A percentile compares a stretch with the other conserved stretches of the same genome.
These are phyloP conservation scores for Siniperca undulata DNA, from an alignment of 2,797 vertebrate genomes.

Conservation along the genomic window DNA sequence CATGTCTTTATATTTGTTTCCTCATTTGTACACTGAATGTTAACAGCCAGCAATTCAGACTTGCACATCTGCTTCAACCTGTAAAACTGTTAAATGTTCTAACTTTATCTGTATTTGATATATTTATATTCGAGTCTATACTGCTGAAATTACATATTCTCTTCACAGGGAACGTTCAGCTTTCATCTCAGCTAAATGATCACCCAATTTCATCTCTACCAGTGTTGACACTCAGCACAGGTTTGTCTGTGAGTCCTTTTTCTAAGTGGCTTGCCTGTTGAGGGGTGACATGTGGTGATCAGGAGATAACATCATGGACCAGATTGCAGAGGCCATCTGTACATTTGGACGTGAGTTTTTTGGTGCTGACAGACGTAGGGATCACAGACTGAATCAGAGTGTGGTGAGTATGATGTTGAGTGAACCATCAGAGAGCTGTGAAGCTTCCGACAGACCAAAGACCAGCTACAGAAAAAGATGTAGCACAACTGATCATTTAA, in stretches of 20 bases:
- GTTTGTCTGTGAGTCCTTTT: constrained; percentile 21
- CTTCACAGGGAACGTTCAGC: background rate
- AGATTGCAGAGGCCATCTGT: constrained; percentile 92
- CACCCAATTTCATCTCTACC: constrained; percentile 19
- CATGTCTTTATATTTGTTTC: constrained; percentile 1
- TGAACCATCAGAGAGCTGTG: constrained; percentile 57
- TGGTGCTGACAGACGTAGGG: constrained; percentile 67
- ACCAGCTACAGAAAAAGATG: background rate
- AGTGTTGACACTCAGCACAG: background rate
- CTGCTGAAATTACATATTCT: constrained; percentile 6
- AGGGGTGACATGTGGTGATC: constrained; percentile 82
- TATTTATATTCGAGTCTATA: background rate
- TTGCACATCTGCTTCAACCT: constrained; percentile 3
- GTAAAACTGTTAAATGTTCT: background rate
- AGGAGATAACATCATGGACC: constrained; percentile 81
- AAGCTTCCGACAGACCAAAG: constrained; percentile 17
- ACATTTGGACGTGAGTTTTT: constrained; percentile 80
- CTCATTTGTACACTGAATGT: constrained; percentile 5
- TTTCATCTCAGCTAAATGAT: background rate
- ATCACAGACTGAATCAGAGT: constrained; percentile 64
- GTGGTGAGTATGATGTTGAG: constrained; percentile 59
- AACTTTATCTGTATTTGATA: background rate
- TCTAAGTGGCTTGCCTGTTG: constrained; percentile 52
- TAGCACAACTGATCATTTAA: background rate
- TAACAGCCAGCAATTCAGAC: background rate